These are phyloP conservation scores for Philereme vetulata DNA, from an alignment of 2,888 invertebrate species.

Conservation along the genomic window DNA sequence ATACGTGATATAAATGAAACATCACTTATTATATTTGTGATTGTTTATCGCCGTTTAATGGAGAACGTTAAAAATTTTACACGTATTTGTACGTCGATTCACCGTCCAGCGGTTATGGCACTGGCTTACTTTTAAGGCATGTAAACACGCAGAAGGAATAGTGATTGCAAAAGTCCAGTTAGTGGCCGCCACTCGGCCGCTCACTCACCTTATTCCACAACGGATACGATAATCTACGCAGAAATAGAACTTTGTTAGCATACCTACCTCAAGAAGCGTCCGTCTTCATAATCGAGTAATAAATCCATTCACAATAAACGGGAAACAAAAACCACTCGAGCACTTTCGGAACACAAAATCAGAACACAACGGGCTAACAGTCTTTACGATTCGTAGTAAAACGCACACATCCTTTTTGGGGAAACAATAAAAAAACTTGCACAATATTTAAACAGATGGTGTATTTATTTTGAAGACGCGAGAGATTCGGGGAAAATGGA, in stretches of 20 bases:
- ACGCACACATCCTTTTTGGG: constrained; percentile 66
- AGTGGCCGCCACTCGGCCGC: constrained; percentile 53
- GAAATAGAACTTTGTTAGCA: constrained; percentile 50
- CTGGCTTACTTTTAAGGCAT: constrained; percentile 70
- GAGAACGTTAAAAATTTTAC: constrained; percentile 60
- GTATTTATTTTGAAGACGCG: constrained; percentile 77
- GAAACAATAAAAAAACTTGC: constrained; percentile 73
- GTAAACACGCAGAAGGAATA: constrained; percentile 75
- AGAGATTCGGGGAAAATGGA: constrained; percentile 39
- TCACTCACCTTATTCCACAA: constrained; percentile 41
- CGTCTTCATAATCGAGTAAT: constrained; percentile 74
- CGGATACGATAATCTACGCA: constrained; percentile 34
- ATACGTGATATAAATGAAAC: constrained; percentile 61
- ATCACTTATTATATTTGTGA: constrained; percentile 59
- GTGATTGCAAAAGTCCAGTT: constrained; percentile 82
- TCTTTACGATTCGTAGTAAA: constrained; percentile 49
- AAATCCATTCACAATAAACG: constrained; percentile 78
- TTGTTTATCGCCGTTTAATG: constrained; percentile 57
- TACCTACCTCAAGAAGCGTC: constrained; percentile 62
- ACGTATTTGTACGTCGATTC: constrained; percentile 54
- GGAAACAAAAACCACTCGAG: constrained; percentile 70
- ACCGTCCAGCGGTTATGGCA: constrained; percentile 59
- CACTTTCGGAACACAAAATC: constrained; percentile 73
- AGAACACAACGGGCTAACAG: constrained; percentile 49
- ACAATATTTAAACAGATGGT: constrained; percentile 80